Conservation (phyloP, 2,888 invertebrate genomes). For the Drosophila heteroneura region DNA sequence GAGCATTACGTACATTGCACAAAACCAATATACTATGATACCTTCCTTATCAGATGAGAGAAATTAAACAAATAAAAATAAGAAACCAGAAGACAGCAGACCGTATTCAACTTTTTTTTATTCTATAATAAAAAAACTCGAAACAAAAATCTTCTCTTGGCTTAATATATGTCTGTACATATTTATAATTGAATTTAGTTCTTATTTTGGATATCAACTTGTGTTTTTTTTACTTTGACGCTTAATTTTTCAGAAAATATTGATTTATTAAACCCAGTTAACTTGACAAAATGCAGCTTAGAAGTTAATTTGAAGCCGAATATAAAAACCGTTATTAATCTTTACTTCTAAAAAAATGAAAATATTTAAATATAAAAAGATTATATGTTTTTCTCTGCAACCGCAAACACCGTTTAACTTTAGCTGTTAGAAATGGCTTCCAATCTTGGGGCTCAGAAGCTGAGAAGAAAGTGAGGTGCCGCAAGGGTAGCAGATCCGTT, state of each 20-base stretch:
- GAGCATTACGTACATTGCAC: no score
- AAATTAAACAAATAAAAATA: no score
- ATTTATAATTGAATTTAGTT: neutral
- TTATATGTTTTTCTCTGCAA: neutral
- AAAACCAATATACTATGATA: no score
- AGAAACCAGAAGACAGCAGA: no score
- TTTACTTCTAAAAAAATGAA: neutral
- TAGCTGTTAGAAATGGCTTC: constrained; percentile 6
- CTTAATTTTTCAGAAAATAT: neutral
- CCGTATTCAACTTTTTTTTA: no score
- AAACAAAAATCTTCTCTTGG: no score
- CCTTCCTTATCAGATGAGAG: no score
- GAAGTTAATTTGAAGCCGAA: neutral
- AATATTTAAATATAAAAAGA: neutral
- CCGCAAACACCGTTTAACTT: neutral
- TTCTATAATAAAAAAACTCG: no score
- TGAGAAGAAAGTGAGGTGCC: neutral
- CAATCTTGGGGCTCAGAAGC: constrained; percentile 6
- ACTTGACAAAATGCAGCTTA: neutral
- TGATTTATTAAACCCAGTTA: neutral
- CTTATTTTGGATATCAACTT: neutral
- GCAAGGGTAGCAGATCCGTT: constrained; percentile 10
- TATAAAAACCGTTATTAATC: no score
- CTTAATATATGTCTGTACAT: neutral
- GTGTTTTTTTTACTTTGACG: neutral